phyloP scores from a whole-genome alignment of 2,113 vertebrate genomes.

The Tragulus kanchil region DNA sequence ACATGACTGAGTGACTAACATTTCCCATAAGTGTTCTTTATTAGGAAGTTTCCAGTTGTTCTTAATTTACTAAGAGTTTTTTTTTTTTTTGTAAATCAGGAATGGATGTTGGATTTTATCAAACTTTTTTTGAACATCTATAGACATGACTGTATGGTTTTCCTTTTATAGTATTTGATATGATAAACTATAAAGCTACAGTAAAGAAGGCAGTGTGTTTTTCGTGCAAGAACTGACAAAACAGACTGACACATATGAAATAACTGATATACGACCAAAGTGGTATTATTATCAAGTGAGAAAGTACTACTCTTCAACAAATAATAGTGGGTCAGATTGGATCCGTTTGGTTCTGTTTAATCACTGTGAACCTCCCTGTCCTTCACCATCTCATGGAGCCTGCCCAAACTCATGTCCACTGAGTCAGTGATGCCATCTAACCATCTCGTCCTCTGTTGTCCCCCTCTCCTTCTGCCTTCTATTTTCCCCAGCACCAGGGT shows the following conservation, averaged over 20 bases:
- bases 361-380: too few species aligned
- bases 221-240: neutral
- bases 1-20: neutral
- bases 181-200: neutral
- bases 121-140: neutral
- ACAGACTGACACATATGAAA: neutral
- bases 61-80: neutral
- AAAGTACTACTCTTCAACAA: neutral
- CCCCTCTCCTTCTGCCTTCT: too few species aligned
- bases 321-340: neutral
- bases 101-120: neutral
- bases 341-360: too few species aligned
- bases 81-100: neutral
- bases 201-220: neutral
- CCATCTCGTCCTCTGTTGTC: too few species aligned
- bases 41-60: neutral
- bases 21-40: neutral
- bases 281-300: neutral
- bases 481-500: too few species aligned
- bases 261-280: neutral
- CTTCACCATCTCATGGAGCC: too few species aligned
- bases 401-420: too few species aligned
- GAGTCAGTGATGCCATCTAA: too few species aligned
- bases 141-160: neutral
- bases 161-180: neutral